Percentiles rank a stretch among this genome's conserved stretches.
Conservation (phyloP, 2,888 invertebrate genomes). For the Erebia aethiops region DNA sequence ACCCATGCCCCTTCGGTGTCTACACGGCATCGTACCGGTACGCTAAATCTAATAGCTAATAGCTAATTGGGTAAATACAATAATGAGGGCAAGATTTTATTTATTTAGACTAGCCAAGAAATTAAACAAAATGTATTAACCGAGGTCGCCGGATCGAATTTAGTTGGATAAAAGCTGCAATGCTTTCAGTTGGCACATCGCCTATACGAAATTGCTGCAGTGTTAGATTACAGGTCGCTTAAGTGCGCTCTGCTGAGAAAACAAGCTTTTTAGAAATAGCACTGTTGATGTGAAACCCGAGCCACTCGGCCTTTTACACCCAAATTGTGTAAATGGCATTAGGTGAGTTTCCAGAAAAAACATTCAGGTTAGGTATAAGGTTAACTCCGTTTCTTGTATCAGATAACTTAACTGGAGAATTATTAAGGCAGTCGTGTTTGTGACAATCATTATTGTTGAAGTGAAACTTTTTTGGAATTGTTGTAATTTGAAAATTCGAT, state of each 20-base stretch:
- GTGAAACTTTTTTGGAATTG: too few relatives aligned
- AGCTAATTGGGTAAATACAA: too few relatives aligned
- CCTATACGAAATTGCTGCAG: conserved; percentile 64
- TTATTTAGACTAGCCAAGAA: neutral
- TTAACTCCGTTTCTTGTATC: conserved; percentile 53
- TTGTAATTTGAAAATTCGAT: too few relatives aligned
- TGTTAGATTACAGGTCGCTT: conserved; percentile 72
- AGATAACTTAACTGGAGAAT: neutral
- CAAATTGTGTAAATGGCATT: conserved; percentile 76
- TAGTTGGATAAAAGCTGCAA: conserved; percentile 22
- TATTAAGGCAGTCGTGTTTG: too few relatives aligned
- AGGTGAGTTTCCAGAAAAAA: conserved; percentile 75
- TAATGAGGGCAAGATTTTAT: too few relatives aligned
- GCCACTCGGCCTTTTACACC: conserved; percentile 71
- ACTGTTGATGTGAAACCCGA: conserved; percentile 64
- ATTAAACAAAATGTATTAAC: neutral
- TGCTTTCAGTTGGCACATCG: conserved; percentile 63
- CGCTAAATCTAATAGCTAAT: too few relatives aligned
- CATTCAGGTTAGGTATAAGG: conserved; percentile 48
- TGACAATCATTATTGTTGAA: too few relatives aligned
- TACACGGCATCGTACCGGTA: too few relatives aligned
- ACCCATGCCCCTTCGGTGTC: too few relatives aligned
- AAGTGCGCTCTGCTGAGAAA: conserved; percentile 77
- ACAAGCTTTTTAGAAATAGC: conserved; percentile 81
- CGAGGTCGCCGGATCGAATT: conserved; percentile 18